Conservation (phyloP, 2,797 vertebrate genomes). For the Holocentrus rufus region DNA sequence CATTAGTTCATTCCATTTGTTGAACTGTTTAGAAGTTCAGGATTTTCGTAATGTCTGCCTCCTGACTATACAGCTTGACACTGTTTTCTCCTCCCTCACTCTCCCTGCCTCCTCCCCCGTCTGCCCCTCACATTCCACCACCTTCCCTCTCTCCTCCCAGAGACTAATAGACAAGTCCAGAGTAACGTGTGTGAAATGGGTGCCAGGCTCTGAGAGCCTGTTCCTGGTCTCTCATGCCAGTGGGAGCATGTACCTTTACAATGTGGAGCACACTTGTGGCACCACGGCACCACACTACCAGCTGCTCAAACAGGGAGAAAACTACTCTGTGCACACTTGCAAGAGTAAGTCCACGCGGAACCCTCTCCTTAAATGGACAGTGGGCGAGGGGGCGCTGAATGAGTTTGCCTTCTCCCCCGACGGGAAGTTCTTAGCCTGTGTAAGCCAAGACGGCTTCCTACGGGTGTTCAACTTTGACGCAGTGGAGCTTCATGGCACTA, state of each 20-base stretch:
- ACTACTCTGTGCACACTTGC: conserved; percentile 95
- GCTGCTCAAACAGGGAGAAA: conserved; percentile 97
- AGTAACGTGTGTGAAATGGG: conserved; percentile 98
- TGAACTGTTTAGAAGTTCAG: background rate
- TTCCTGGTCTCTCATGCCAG: conserved; percentile 97
- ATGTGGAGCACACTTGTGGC: conserved; percentile 96
- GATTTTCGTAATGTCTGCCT: conserved; percentile 15
- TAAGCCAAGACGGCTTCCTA: conserved; percentile 96
- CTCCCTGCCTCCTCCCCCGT: conserved; percentile 57
- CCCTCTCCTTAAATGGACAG: conserved; percentile 97
- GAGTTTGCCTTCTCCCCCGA: conserved; percentile 98
- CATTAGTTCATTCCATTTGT: too few species aligned
- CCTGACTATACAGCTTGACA: conserved; percentile 28
- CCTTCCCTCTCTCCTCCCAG: conserved; percentile 70
- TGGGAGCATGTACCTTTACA: conserved; percentile 98
- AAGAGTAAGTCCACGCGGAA: conserved; percentile 98
- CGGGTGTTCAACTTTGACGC: conserved; percentile 96
- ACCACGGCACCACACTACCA: conserved; percentile 96
- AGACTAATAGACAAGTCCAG: conserved; percentile 99
- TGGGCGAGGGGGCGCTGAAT: conserved; percentile 95
- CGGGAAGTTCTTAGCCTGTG: conserved; percentile 95
- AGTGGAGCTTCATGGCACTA: conserved; percentile 95
- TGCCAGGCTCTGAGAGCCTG: conserved; percentile 96
- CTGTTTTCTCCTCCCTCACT: conserved; percentile 49
- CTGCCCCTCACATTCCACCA: conserved; percentile 70